These are phyloP conservation scores for Capitulum mitella DNA, from an alignment of 2,888 invertebrate species.

Conservation along the genomic window DNA sequence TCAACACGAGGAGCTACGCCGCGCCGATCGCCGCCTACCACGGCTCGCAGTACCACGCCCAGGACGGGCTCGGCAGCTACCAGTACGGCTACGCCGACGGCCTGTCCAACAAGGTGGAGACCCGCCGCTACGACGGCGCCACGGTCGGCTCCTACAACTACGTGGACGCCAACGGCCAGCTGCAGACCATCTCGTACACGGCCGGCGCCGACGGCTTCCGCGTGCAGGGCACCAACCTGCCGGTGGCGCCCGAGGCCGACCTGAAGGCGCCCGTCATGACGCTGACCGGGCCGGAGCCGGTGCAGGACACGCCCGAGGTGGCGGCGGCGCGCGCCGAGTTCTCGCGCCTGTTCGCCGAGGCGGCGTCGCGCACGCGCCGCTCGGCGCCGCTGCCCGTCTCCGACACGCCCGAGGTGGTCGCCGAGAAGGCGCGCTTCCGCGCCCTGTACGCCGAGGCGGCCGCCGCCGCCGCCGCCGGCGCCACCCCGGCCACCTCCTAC, in stretches of 20 bases:
- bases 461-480: slow-evolving; percentile 31
- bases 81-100: slow-evolving; percentile 58
- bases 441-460: slow-evolving; percentile 23
- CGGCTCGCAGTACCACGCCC: slow-evolving; percentile 49
- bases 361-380: slow-evolving; percentile 27
- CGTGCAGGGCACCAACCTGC: slow-evolving; percentile 56
- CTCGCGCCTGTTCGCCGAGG: slow-evolving; percentile 13
- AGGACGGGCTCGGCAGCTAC: slow-evolving; percentile 54
- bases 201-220: slow-evolving; percentile 50
- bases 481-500: slow-evolving; percentile 25
- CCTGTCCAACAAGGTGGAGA: slow-evolving; percentile 56
- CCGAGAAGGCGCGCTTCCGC: slow-evolving; percentile 38
- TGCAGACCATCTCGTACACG: slow-evolving; percentile 49
- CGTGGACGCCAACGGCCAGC: slow-evolving; percentile 43
- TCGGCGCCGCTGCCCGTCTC: slow-evolving; percentile 31
- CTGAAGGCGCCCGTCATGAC: slow-evolving; percentile 27
- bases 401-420: slow-evolving; percentile 40
- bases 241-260: slow-evolving; percentile 42
- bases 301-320: slow-evolving; percentile 43
- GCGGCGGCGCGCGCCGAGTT: slow-evolving; percentile 40
- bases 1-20: no score
- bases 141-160: slow-evolving; percentile 35
- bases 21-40: background rate
- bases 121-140: slow-evolving; percentile 31
- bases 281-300: slow-evolving; percentile 34